These are phyloP conservation scores for Acanthisitta chloris DNA, from an alignment of 2,113 vertebrate species.

Conservation along the genomic window DNA sequence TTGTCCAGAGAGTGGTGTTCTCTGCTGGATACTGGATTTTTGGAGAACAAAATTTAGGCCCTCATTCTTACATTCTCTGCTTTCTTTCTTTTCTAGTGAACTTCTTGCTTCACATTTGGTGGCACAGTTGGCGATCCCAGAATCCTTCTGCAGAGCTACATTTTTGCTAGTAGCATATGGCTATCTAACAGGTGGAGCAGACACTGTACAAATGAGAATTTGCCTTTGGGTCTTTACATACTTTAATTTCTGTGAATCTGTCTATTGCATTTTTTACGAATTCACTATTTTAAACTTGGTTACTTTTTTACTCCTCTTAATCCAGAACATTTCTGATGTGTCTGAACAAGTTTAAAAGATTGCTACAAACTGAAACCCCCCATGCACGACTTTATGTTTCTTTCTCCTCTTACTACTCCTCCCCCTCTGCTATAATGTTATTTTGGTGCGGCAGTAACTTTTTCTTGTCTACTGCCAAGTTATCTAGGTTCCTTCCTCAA, in stretches of 20 bases:
- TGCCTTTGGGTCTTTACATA: conserved; percentile 49
- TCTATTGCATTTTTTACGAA: conserved; percentile 6
- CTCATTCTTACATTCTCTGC: background rate
- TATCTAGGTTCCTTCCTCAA: background rate
- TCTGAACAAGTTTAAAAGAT: background rate
- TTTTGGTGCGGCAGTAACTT: background rate
- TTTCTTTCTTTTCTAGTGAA: background rate
- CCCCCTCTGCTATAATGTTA: background rate
- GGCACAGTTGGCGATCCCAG: background rate
- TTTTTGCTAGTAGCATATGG: conserved; percentile 36
- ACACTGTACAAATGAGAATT: conserved; percentile 24
- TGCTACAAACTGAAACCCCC: background rate
- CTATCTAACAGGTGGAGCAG: conserved; percentile 51
- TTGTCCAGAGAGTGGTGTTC: background rate
- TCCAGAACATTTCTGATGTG: background rate
- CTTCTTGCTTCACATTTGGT: background rate
- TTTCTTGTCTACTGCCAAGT: background rate
- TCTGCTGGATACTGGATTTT: background rate
- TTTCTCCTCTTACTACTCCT: background rate
- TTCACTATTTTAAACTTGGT: background rate
- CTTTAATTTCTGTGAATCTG: conserved; percentile 40
- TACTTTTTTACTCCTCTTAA: background rate
- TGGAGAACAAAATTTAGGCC: background rate
- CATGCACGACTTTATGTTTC: background rate
- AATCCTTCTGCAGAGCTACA: conserved; percentile 22